phyloP scores from a whole-genome alignment of 2,797 vertebrate species.

The Selene dorsalis region DNA sequence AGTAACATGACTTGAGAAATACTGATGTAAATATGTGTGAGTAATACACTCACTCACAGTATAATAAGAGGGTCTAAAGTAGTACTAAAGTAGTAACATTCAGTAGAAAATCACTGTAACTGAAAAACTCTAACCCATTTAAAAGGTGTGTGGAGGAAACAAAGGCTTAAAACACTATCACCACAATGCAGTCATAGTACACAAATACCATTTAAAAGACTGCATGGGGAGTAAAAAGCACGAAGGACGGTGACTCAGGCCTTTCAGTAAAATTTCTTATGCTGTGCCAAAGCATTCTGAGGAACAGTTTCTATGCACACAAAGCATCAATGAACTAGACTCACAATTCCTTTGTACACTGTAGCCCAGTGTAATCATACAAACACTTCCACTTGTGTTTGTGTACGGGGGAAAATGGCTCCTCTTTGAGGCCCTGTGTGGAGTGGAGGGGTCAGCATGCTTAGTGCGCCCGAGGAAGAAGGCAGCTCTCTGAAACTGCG shows the following conservation, averaged over 20 bases:
- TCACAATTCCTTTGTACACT: neutral
- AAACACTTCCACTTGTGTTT: slow-evolving; percentile 17
- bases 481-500: slow-evolving; percentile 12
- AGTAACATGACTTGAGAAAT: slow-evolving; percentile 1
- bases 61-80: neutral
- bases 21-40: neutral
- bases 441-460: slow-evolving; percentile 24
- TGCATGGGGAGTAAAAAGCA: neutral
- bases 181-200: no score
- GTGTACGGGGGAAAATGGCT: slow-evolving; percentile 14
- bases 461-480: slow-evolving; percentile 3
- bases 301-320: neutral
- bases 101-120: neutral
- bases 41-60: neutral
- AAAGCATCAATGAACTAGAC: slow-evolving; percentile 1
- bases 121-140: neutral
- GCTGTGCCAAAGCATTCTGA: neutral
- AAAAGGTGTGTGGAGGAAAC: neutral
- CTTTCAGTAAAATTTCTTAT: neutral
- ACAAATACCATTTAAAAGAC: neutral
- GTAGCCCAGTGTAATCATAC: neutral
- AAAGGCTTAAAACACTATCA: neutral
- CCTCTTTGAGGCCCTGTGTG: neutral
- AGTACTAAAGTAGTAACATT: neutral
- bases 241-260: neutral